A percentile compares a stretch with the other conserved stretches of the same genome.
Conservation (phyloP, 2,113 vertebrate genomes). For the Stictonetta naevosa region DNA sequence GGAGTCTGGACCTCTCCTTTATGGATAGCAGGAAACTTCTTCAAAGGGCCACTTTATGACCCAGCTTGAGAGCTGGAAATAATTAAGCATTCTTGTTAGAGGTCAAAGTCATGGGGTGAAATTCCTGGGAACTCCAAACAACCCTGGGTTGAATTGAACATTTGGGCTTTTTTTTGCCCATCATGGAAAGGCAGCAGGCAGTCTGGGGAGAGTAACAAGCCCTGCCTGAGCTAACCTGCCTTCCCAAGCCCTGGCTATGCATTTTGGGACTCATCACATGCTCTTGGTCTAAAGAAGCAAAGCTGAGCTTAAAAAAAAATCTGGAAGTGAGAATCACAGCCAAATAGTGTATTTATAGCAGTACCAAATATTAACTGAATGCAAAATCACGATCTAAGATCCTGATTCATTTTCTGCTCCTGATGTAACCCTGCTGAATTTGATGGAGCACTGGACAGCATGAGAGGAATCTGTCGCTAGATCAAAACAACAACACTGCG, state of each 20-base stretch:
- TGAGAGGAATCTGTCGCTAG: neutral
- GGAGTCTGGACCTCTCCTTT: constrained; percentile 6
- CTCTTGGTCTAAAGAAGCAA: neutral
- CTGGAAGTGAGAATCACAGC: neutral
- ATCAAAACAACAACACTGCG: neutral
- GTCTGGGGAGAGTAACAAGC: neutral
- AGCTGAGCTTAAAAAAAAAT: neutral
- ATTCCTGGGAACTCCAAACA: constrained; percentile 62
- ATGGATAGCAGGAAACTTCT: constrained; percentile 40
- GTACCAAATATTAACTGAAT: constrained; percentile 4
- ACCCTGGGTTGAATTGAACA: neutral
- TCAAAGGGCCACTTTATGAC: constrained; percentile 34
- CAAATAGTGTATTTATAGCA: constrained; percentile 39
- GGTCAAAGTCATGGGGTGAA: constrained; percentile 69
- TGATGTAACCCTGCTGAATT: neutral
- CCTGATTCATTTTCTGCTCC: neutral
- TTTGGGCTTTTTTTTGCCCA: neutral
- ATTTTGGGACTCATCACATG: neutral
- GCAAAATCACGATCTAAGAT: neutral
- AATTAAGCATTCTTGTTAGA: constrained; percentile 69
- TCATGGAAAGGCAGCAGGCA: neutral
- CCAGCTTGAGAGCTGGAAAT: constrained; percentile 62
- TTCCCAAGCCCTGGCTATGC: neutral
- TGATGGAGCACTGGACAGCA: neutral
- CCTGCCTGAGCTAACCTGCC: neutral